Percentiles rank a stretch among this genome's conserved stretches.
Evolutionary conservation across 2,888 invertebrate genomes (phyloP).

Genomic region (Acleris holmiana): DNA sequence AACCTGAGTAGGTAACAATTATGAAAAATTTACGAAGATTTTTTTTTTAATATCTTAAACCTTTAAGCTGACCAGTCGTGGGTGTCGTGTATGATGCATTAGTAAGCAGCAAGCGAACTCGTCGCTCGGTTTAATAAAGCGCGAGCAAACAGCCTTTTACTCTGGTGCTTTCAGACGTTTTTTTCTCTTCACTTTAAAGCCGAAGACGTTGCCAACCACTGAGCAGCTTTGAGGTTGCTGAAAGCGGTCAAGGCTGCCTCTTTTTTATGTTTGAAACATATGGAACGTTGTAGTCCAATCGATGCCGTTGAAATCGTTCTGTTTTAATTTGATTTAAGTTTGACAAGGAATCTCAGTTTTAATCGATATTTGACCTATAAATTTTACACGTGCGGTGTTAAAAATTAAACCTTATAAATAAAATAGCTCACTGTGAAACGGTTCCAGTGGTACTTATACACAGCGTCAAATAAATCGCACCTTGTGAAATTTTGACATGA

Average conservation of each 20-base stretch:
- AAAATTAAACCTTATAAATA: no score
- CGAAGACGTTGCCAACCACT: slow-evolving; percentile 31
- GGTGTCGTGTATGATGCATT: slow-evolving; percentile 40
- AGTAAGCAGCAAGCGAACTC: slow-evolving; percentile 43
- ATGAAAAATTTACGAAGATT: no score
- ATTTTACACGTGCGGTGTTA: no score
- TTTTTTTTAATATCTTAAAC: background rate
- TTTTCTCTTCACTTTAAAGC: slow-evolving; percentile 34
- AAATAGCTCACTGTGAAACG: no score
- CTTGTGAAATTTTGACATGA: no score
- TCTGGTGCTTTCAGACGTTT: slow-evolving; percentile 38
- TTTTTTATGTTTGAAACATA: slow-evolving; percentile 24
- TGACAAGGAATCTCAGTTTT: no score
- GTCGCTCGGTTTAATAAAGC: slow-evolving; percentile 40
- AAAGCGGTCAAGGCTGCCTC: slow-evolving; percentile 32
- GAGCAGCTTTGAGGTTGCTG: slow-evolving; percentile 12
- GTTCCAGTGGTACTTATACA: no score
- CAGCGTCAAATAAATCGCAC: no score
- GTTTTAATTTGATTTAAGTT: no score
- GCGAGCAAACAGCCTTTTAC: slow-evolving; percentile 39
- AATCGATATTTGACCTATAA: no score
- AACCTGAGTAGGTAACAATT: no score
- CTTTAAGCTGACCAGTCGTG: slow-evolving; percentile 18
- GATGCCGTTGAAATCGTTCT: background rate
- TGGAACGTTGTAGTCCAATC: slow-evolving; percentile 12